A percentile compares a stretch with the other conserved stretches of the same genome.
phyloP scores from a whole-genome alignment of 2,113 vertebrate species.

The Cavia aperea region DNA sequence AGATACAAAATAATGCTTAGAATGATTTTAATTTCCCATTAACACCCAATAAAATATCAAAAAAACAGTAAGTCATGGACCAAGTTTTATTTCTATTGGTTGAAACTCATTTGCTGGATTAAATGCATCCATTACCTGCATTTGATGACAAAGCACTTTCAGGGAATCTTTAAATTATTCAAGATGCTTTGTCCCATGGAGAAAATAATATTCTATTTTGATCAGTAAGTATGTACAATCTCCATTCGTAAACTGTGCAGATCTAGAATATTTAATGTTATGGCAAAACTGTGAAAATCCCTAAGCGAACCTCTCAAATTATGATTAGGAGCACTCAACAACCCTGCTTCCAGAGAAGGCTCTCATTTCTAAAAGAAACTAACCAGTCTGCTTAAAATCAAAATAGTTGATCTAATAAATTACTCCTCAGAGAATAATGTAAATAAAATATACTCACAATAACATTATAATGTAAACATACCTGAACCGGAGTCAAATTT shows the following conservation, averaged over 20 bases:
- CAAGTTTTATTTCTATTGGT: conserved; percentile 50
- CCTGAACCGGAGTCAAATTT: conserved; percentile 99
- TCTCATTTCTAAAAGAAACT: conserved; percentile 72
- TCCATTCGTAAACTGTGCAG: conserved; percentile 18
- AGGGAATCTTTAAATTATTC: conserved; percentile 66
- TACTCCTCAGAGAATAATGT: conserved; percentile 75
- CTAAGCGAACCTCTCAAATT: conserved; percentile 65
- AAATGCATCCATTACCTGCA: conserved; percentile 63
- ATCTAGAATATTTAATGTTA: conserved; percentile 58
- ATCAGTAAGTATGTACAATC: conserved; percentile 48
- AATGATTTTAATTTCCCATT: conserved; percentile 60
- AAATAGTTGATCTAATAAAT: conserved; percentile 75
- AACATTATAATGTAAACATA: conserved; percentile 81
- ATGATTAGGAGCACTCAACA: conserved; percentile 60
- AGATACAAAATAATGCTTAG: conserved; percentile 61
- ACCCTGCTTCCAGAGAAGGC: conserved; percentile 61
- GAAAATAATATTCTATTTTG: conserved; percentile 67
- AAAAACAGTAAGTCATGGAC: conserved; percentile 48
- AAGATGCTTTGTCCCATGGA: conserved; percentile 60
- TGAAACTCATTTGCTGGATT: conserved; percentile 64
- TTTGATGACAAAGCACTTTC: conserved; percentile 74
- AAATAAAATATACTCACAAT: conserved; percentile 72
- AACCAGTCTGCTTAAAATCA: conserved; percentile 77
- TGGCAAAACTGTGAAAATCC: conserved; percentile 60
- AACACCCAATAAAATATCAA: conserved; percentile 51